Evolutionary conservation across 2,797 vertebrate genomes (phyloP), one percentile per base, ranked within the genome.

Genomic region (Muraenolepis orangiensis): DNA sequence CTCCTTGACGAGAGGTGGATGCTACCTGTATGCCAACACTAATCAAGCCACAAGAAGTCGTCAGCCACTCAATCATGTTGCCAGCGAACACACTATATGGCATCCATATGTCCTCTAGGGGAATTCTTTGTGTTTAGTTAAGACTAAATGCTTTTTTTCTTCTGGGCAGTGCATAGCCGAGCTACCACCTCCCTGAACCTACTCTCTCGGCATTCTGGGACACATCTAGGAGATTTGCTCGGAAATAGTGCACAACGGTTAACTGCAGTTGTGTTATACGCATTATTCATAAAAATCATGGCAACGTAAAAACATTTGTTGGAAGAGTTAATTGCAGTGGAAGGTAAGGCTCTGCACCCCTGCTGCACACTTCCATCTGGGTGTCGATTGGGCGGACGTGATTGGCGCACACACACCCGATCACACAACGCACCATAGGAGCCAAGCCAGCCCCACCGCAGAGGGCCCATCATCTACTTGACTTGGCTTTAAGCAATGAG

Each of bases 221-320:
- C 26, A 23, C n/a, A 61, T 61, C 51, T 61, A 61, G 20, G 46
- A 13, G n/a, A 61, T 61, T 61, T 61, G 11, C 18, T 61, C n/a
- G n/a, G 10, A 61, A 61, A 57, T 57, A 6, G 46, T 57, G 46
- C 20, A 51, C 46, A 57, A 61, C 57, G 23, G 57, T 23, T 12
- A 64, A 64, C 23, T 11, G 18, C 23, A 26, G 57, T 64, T 64
- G 57, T 28, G 2, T 26, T 64, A 26, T 4, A 64, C 23, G 10
- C 57, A 64, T 64, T 64, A 64, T 64, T 57, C 51, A n/a, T 64
- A 64, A 64, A 64, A 64, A 64, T 26, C 57, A 26, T 64, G 11
- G 57, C 57, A 64, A 64, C 57, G 26, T 64, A 64, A 64, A 64
- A 64, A 64, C 57, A 57, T 57, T 57, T 57, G 51, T 57, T 64